Conservation (phyloP, 2,797 vertebrate genomes). For the Malurus splendens region DNA sequence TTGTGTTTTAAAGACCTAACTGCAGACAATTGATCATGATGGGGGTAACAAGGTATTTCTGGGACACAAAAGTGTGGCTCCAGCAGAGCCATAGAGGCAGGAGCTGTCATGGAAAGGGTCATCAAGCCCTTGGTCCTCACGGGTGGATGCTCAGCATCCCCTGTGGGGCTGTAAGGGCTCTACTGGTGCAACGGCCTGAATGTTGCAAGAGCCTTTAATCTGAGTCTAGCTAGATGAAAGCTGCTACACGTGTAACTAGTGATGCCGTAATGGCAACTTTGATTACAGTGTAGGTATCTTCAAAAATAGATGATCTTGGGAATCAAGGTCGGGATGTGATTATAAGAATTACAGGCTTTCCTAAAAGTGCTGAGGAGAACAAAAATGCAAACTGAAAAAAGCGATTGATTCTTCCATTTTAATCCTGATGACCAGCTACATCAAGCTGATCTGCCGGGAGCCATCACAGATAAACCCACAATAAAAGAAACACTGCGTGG, state of each 20-base stretch:
- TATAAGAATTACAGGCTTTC: background rate
- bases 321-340: background rate
- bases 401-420: constrained; percentile 1
- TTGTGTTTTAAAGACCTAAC: background rate
- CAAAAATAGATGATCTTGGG: background rate
- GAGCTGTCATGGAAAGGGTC: background rate
- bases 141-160: background rate
- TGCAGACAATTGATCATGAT: background rate
- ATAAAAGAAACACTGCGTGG: background rate
- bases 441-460: background rate
- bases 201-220: constrained; percentile 22
- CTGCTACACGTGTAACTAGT: background rate
- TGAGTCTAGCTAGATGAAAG: constrained; percentile 10
- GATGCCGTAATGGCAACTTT: background rate
- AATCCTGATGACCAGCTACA: background rate
- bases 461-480: background rate
- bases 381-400: background rate
- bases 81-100: background rate
- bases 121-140: background rate
- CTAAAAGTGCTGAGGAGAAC: background rate
- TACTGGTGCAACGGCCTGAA: background rate
- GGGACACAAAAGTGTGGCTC: background rate
- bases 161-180: background rate
- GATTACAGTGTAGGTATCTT: background rate
- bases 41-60: background rate